Evolutionary conservation across 1,140 invertebrate genomes (phyloP).

Genomic region (Aphelinus certus): DNA sequence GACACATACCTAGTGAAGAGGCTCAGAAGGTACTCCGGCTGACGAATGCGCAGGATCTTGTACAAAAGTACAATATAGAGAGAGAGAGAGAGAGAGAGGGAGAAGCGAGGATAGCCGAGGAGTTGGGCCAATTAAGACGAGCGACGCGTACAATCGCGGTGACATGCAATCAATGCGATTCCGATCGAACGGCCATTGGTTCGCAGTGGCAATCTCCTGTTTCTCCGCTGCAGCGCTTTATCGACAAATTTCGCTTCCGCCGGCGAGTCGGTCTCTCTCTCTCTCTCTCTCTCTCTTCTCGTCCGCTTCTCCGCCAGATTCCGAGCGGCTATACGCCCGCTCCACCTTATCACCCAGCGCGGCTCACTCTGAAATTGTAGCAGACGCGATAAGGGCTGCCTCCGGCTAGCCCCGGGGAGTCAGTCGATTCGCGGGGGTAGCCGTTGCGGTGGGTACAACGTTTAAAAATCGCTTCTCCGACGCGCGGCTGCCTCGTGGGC

Average conservation of each 20-base stretch:
- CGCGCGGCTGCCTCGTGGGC: too few relatives aligned
- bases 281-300: not conserved
- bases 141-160: conserved; percentile 43
- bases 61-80: too few relatives aligned
- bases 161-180: conserved; percentile 56
- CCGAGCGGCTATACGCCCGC: not conserved
- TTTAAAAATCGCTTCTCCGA: too few relatives aligned
- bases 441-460: too few relatives aligned
- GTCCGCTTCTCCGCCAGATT: not conserved
- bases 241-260: conserved; percentile 52
- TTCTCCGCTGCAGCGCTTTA: conserved; percentile 46
- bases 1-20: too few relatives aligned
- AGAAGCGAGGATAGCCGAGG: too few relatives aligned
- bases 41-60: too few relatives aligned
- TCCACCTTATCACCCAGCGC: not conserved
- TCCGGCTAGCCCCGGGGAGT: too few relatives aligned
- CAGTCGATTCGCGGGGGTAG: too few relatives aligned
- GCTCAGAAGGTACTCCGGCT: too few relatives aligned
- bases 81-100: too few relatives aligned
- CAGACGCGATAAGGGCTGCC: not conserved
- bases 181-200: conserved; percentile 43
- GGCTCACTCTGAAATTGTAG: not conserved
- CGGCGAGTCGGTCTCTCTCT: too few relatives aligned
- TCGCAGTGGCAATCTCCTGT: conserved; percentile 39
- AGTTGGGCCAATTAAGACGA: conserved; percentile 7